Percentiles rank a stretch among this genome's conserved stretches.
phyloP scores from a whole-genome alignment of 2,113 vertebrate species.

The Lynx canadensis region DNA sequence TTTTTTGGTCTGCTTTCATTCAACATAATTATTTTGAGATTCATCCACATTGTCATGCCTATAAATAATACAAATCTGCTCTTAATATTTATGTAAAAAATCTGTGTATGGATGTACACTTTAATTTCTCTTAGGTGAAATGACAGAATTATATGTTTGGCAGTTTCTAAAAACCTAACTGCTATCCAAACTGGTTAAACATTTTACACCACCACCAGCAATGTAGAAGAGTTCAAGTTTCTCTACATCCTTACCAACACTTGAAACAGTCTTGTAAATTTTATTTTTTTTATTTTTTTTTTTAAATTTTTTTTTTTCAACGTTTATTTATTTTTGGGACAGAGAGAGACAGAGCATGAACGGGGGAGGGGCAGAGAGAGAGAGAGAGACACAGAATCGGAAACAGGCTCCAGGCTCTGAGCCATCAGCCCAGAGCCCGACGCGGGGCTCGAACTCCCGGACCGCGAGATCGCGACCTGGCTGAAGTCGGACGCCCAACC shows the following conservation, averaged over 20 bases:
- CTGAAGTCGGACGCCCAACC: too few species aligned
- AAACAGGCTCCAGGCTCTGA: too few species aligned
- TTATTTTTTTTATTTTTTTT: too few species aligned
- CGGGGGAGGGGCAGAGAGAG: too few species aligned
- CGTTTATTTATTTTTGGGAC: too few species aligned
- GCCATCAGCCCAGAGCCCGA: too few species aligned
- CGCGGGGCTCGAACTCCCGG: too few species aligned
- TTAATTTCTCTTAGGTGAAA: background rate
- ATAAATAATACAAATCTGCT: background rate
- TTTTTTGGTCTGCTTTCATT: conserved; percentile 31
- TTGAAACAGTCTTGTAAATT: background rate
- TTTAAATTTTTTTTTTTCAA: too few species aligned
- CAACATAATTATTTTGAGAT: conserved; percentile 1
- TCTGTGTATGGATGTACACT: background rate
- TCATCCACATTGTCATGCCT: background rate
- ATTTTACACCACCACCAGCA: background rate
- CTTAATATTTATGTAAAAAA: background rate
- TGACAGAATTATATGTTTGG: background rate
- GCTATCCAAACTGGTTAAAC: background rate
- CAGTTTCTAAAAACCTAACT: background rate
- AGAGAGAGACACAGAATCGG: too few species aligned
- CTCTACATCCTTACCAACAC: background rate
- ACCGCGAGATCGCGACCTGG: too few species aligned
- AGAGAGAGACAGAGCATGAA: too few species aligned
- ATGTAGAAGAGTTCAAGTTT: background rate